Evolutionary conservation across 2,888 invertebrate species (phyloP), one percentile per base, ranked within the genome.

Genomic region (Phaedon cochleariae): DNA sequence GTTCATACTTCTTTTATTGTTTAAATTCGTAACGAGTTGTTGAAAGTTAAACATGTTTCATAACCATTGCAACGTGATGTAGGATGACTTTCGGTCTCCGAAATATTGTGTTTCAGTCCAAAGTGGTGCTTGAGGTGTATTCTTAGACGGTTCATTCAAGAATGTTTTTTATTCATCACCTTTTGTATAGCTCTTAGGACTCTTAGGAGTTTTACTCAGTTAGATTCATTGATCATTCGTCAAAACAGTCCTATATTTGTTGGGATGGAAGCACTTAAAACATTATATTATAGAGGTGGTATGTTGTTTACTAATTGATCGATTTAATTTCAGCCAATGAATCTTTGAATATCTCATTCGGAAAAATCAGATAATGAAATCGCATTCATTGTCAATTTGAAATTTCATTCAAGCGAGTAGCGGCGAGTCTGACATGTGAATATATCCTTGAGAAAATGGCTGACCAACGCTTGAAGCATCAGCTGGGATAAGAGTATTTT

Each of bases 1-100:
- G 70, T 70, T 64, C 62, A 62, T 70, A 68, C 62, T 68, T 65
- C 64, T 70, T 69, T 70, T 70, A 70, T 70, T 70, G 70, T 70
- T 70, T 68, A 68, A 67, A 70, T 66, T 66, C 64, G 65, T 70
- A 70, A 70, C 65, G 68, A 70, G 61, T 68, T 66, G 68, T 68
- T 70, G 64, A 68, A 70, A 68, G 66, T 68, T 65, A 70, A 70
- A 70, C 70, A 68, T 57, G 62, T 65, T 65, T 68, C 66, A 66
- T 66, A 66, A 66, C 66, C 66, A 62, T 59, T 59, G 51, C 55
- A 62, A 66, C 59, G 62, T 62, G 59, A 55, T 66, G 66, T 62
- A 57, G 62, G 62, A 66, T 62, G 66, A 58, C 55, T 66, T 59
- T 66, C 51, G 51, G 59, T 57, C 66, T 66, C 62, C 59, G 59